Percentiles rank a stretch among this genome's conserved stretches.
phyloP scores from a whole-genome alignment of 2,888 invertebrate species.

The Himalopsyche japonica region DNA sequence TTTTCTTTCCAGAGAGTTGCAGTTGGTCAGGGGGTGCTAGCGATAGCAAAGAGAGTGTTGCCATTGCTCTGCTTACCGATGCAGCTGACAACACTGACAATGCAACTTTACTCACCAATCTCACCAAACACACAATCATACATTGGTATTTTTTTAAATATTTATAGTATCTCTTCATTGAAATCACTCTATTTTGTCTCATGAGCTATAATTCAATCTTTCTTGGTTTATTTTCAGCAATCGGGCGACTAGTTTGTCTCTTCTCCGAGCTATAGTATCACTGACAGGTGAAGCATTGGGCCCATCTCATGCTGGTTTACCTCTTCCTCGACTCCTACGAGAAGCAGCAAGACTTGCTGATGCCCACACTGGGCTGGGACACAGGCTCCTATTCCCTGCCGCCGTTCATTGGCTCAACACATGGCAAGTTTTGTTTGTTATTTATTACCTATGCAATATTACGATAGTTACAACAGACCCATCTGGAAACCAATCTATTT shows the following conservation, averaged over 20 bases:
- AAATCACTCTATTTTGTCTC: no score
- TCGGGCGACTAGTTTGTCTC: slow-evolving; percentile 52
- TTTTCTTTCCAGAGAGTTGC: slow-evolving; percentile 46
- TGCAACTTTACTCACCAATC: slow-evolving; percentile 50
- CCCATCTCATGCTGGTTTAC: slow-evolving; percentile 49
- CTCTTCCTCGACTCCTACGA: slow-evolving; percentile 49
- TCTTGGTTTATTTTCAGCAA: slow-evolving; percentile 48
- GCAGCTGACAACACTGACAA: slow-evolving; percentile 53
- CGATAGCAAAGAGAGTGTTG: slow-evolving; percentile 51
- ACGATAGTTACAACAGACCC: no score
- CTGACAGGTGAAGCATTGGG: slow-evolving; percentile 48
- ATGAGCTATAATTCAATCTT: slow-evolving; percentile 46
- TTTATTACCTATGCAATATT: not conserved
- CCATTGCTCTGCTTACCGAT: slow-evolving; percentile 38
- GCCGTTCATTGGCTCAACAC: slow-evolving; percentile 78
- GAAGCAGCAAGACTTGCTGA: slow-evolving; percentile 72
- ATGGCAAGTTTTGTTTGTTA: slow-evolving; percentile 54
- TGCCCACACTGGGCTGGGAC: slow-evolving; percentile 80
- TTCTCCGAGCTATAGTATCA: slow-evolving; percentile 52
- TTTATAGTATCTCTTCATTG: slow-evolving; percentile 60
- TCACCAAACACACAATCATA: slow-evolving; percentile 55
- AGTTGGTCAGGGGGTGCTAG: slow-evolving; percentile 49
- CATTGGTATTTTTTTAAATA: slow-evolving; percentile 53
- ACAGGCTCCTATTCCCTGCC: slow-evolving; percentile 78
- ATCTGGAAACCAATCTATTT: no score